Percentiles rank a stretch among this genome's conserved stretches.
phyloP scores from a whole-genome alignment of 2,888 invertebrate species.

The Stenodema calcarata region DNA sequence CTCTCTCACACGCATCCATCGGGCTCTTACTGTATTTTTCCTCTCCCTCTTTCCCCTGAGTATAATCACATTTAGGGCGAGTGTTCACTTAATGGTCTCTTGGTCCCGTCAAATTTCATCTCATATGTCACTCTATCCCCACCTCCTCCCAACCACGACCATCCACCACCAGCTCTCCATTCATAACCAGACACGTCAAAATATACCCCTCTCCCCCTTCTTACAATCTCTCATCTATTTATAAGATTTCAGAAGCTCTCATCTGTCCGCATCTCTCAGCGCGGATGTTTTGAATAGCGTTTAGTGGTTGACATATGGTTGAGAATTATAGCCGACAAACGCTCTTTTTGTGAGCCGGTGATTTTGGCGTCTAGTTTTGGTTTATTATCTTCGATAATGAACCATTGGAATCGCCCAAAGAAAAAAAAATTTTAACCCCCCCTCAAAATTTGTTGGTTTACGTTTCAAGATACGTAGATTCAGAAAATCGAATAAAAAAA shows the following conservation, averaged over 20 bases:
- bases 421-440: too few species aligned
- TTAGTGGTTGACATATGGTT: slow-evolving; percentile 1
- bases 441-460: too few species aligned
- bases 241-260: background rate
- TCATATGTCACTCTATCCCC: background rate
- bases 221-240: background rate
- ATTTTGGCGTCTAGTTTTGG: background rate
- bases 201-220: background rate
- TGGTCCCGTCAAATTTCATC: slow-evolving; percentile 1
- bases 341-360: background rate
- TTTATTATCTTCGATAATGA: too few species aligned
- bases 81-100: slow-evolving; percentile 32
- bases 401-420: too few species aligned
- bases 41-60: background rate
- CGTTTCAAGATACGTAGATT: too few species aligned
- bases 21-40: background rate
- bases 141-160: background rate
- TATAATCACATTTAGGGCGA: slow-evolving; percentile 30
- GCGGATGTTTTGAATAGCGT: slow-evolving; percentile 14
- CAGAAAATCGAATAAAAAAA: too few species aligned
- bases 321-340: background rate
- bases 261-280: slow-evolving; percentile 13
- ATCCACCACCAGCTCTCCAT: slow-evolving; percentile 36
- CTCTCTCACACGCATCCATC: background rate
- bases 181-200: slow-evolving; percentile 40